A percentile compares a stretch with the other conserved stretches of the same genome.
These are phyloP conservation scores for Tillus elongatus DNA, from an alignment of 2,888 invertebrate genomes.

Conservation along the genomic window DNA sequence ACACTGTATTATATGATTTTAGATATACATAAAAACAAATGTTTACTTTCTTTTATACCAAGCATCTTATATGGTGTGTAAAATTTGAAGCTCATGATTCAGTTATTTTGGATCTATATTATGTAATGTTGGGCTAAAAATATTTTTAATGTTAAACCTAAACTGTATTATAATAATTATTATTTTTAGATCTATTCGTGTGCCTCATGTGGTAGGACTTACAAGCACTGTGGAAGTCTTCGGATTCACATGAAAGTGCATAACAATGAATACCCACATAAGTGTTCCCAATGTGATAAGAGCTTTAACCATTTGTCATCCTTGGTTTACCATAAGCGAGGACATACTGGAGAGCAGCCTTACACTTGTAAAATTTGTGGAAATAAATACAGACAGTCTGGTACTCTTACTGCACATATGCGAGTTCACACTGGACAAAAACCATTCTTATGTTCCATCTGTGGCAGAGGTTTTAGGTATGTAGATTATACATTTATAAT, in stretches of 20 bases:
- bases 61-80: too few species aligned
- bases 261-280: slow-evolving; percentile 34
- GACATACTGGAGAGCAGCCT: slow-evolving; percentile 34
- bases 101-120: too few species aligned
- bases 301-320: slow-evolving; percentile 32
- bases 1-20: too few species aligned
- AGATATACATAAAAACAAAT: too few species aligned
- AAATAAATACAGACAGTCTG: slow-evolving; percentile 34
- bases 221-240: slow-evolving; percentile 27
- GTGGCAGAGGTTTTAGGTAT: slow-evolving; percentile 30
- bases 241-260: slow-evolving; percentile 35
- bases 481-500: too few species aligned
- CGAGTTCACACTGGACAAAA: slow-evolving; percentile 34
- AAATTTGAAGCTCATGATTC: too few species aligned
- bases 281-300: slow-evolving; percentile 34
- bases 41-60: too few species aligned
- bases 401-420: slow-evolving; percentile 36
- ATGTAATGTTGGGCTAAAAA: too few species aligned
- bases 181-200: slow-evolving; percentile 18
- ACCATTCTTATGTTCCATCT: slow-evolving; percentile 30
- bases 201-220: slow-evolving; percentile 23
- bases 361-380: slow-evolving; percentile 34
- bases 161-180: slow-evolving; percentile 3
- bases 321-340: slow-evolving; percentile 32
- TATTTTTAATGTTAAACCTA: too few species aligned